These are phyloP conservation scores for Bettongia penicillata DNA, from an alignment of 2,113 vertebrate genomes.

Conservation along the genomic window DNA sequence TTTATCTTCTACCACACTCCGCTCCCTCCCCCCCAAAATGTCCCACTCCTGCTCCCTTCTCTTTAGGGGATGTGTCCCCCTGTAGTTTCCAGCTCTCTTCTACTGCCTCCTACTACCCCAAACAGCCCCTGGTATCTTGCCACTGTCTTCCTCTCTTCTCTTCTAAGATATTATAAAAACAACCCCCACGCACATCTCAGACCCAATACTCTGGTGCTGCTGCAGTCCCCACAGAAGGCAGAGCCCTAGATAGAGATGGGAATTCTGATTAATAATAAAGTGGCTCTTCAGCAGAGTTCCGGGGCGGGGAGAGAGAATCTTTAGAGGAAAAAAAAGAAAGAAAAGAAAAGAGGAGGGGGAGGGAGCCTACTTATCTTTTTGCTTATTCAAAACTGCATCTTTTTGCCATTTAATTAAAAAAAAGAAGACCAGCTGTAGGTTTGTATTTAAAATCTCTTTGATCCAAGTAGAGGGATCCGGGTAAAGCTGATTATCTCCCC, in stretches of 20 bases:
- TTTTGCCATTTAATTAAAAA: background rate
- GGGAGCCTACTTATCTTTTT: slow-evolving; percentile 44
- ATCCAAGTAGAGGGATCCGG: slow-evolving; percentile 37
- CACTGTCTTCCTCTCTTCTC: slow-evolving; percentile 48
- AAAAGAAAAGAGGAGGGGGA: slow-evolving; percentile 15
- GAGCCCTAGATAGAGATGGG: slow-evolving; percentile 43
- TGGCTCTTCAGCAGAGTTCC: slow-evolving; percentile 59
- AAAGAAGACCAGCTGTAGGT: slow-evolving; percentile 14
- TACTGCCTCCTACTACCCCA: slow-evolving; percentile 64
- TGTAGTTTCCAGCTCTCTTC: background rate
- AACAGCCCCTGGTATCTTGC: slow-evolving; percentile 29
- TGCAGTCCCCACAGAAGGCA: slow-evolving; percentile 40
- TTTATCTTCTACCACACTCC: slow-evolving; percentile 41
- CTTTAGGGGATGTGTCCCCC: background rate
- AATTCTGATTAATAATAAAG: slow-evolving; percentile 70
- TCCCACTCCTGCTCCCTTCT: background rate
- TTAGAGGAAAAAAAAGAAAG: slow-evolving; percentile 44
- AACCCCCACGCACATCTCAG: slow-evolving; percentile 69
- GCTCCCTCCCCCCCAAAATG: background rate
- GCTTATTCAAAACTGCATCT: slow-evolving; percentile 62
- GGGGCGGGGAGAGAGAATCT: slow-evolving; percentile 56
- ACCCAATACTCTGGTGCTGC: slow-evolving; percentile 51
- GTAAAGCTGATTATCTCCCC: slow-evolving; percentile 28
- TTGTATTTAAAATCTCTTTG: slow-evolving; percentile 27
- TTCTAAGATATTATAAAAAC: slow-evolving; percentile 60